Percentiles rank a stretch among this genome's conserved stretches.
These are phyloP conservation scores for Poecilia latipinna DNA, from an alignment of 2,113 vertebrate species.

Conservation along the genomic window DNA sequence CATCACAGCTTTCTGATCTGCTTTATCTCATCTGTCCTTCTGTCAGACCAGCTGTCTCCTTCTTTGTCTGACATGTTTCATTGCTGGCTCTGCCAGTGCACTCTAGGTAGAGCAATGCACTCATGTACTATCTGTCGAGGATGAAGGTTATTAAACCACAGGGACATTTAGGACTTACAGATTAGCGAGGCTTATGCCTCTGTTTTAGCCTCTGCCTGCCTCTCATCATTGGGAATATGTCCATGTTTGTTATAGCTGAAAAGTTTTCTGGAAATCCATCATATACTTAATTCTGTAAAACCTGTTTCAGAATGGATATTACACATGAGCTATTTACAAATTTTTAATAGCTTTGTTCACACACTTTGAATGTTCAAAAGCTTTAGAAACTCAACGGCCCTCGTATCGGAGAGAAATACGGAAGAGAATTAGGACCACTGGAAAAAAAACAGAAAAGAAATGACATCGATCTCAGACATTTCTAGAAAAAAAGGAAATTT, in stretches of 20 bases:
- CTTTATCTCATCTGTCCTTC: constrained; percentile 9
- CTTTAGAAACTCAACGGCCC: neutral
- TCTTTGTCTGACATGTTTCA: neutral
- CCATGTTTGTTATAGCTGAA: neutral
- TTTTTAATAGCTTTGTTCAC: neutral
- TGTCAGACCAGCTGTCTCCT: constrained; percentile 24
- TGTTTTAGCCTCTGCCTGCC: constrained; percentile 32
- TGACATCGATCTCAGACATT: too few species aligned
- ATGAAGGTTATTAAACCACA: constrained; percentile 59
- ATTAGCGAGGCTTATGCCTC: constrained; percentile 61
- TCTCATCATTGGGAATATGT: constrained; percentile 6
- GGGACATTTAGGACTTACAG: constrained; percentile 40
- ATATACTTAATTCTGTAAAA: constrained; percentile 34
- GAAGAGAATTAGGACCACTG: too few species aligned
- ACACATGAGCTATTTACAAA: neutral
- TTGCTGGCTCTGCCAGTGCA: neutral
- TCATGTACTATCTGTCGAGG: constrained; percentile 26
- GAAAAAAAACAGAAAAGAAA: too few species aligned
- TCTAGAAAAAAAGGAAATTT: too few species aligned
- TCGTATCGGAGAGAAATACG: neutral
- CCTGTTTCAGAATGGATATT: neutral
- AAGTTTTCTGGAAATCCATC: constrained; percentile 38
- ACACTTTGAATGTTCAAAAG: too few species aligned
- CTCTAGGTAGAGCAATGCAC: constrained; percentile 39
- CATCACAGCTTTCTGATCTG: constrained; percentile 27